phyloP scores from a whole-genome alignment of 2,113 vertebrate genomes.

The Apus apus region DNA sequence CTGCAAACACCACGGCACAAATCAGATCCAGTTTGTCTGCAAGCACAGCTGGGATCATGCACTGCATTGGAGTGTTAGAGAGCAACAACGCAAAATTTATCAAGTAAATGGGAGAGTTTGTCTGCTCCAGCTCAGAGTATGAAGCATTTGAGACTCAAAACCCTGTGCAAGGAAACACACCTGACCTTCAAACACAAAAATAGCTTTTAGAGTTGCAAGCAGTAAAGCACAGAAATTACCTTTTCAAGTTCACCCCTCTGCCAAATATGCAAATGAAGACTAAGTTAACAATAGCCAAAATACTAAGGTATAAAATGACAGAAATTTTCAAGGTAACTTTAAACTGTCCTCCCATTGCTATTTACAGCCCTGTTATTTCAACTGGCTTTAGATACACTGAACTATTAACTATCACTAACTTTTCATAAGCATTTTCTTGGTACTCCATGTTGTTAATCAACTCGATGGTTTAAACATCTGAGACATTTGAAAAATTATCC shows the following conservation, averaged over 20 bases:
- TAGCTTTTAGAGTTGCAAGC: background rate
- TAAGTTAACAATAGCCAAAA: accelerated
- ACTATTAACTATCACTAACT: background rate
- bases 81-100: background rate
- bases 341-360: background rate
- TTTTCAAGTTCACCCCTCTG: background rate
- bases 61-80: accelerated
- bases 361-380: background rate
- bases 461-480: accelerated
- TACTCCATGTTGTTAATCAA: background rate
- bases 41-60: background rate
- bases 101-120: accelerated
- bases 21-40: background rate
- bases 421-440: background rate
- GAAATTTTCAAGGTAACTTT: background rate
- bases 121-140: accelerated
- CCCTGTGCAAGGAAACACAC: background rate
- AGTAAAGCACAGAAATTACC: background rate
- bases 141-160: background rate
- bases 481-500: background rate
- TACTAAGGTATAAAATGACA: accelerated
- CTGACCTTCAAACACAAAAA: background rate
- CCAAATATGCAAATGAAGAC: background rate
- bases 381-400: background rate
- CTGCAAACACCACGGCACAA: background rate